Base-by-base conservation (phyloP, 2,113 vertebrate genomes). In the Casuarius casuarius region DNA sequence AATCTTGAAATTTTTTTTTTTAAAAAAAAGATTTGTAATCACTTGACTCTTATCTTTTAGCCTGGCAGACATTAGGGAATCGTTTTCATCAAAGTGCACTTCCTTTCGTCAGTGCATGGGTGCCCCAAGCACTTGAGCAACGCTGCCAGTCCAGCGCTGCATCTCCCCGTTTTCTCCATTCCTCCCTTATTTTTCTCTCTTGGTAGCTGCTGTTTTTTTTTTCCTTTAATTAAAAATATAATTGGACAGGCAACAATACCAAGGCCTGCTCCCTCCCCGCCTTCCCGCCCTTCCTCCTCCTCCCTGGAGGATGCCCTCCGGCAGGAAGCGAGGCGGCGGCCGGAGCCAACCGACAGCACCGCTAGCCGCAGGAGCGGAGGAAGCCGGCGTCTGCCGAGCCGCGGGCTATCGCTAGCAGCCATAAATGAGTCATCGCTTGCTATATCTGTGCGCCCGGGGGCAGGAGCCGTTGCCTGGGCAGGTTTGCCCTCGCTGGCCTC, bases 381-480 rank as follows among this genome's bases (percentile, higher is more conserved):
- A 33, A 44, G 56, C 26, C 0, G 0, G 38, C 0, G 3, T 38
- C 25, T 14, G 51, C 0, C 6, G 7, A 31, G n/a, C 61, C 22
- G 54, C 21, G 22, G 22, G 48, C 48, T 59, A 49, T 42, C 21
- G 44, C 44, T 26, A 21, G 49, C 42, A 29, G 31, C 0, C 1
- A 10, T 72, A 26, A 5, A 13, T 5, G 13, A 33, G 26, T 20
- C 5, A 0, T 8, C 2, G 0, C 5, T 10, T 12, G 4, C 67
- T 38, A 8, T 63, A 7, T 0, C 1, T 10, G 17, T 5, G 1
- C 16, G 6, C 7, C 49, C 44, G 6, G 22, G 35, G 38, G 65
- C 49, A 5, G 44, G 61, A 7, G 2, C 26, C 26, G 10, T n/a
- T 19, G 56, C 4, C 22, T 0, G 0, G 14, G 16, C 29, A 33